Percentiles rank a stretch among this genome's conserved stretches.
These are phyloP conservation scores for Acrobasis suavella DNA, from an alignment of 2,888 invertebrate species.

Conservation along the genomic window DNA sequence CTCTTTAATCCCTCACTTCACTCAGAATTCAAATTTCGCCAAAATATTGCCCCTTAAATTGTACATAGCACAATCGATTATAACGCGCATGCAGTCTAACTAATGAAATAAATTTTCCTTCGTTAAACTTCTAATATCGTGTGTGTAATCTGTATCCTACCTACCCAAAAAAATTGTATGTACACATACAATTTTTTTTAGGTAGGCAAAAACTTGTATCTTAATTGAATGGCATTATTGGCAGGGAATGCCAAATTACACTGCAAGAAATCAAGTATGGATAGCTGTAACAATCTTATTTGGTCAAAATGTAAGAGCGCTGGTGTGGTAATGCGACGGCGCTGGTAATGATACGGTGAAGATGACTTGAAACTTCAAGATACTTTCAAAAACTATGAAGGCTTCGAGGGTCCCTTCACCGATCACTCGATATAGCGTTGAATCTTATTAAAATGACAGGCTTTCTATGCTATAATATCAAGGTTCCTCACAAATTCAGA, in stretches of 20 bases:
- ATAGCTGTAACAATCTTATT: constrained; percentile 87
- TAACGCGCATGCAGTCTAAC: constrained; percentile 43
- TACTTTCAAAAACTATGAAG: constrained; percentile 82
- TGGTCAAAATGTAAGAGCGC: constrained; percentile 88
- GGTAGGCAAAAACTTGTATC: constrained; percentile 88
- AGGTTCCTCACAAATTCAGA: constrained; percentile 84
- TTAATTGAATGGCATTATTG: constrained; percentile 92
- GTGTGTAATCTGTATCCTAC: not conserved
- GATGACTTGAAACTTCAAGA: constrained; percentile 86
- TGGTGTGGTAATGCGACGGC: constrained; percentile 90
- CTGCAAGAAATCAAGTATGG: constrained; percentile 67
- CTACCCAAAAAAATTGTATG: no score
- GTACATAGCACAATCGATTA: constrained; percentile 43
- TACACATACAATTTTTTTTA: constrained; percentile 46
- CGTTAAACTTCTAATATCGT: not conserved
- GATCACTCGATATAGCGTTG: constrained; percentile 88
- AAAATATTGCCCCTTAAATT: constrained; percentile 16
- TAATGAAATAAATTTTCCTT: no score
- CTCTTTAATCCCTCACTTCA: constrained; percentile 87
- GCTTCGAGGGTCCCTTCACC: constrained; percentile 81
- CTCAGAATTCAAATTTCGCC: constrained; percentile 48
- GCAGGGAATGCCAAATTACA: constrained; percentile 85
- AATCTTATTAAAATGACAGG: constrained; percentile 90
- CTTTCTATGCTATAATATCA: constrained; percentile 88
- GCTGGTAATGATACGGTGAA: constrained; percentile 91